A percentile compares a stretch with the other conserved stretches of the same genome.
Conservation (phyloP, 2,113 vertebrate genomes). For the Trichechus manatus region DNA sequence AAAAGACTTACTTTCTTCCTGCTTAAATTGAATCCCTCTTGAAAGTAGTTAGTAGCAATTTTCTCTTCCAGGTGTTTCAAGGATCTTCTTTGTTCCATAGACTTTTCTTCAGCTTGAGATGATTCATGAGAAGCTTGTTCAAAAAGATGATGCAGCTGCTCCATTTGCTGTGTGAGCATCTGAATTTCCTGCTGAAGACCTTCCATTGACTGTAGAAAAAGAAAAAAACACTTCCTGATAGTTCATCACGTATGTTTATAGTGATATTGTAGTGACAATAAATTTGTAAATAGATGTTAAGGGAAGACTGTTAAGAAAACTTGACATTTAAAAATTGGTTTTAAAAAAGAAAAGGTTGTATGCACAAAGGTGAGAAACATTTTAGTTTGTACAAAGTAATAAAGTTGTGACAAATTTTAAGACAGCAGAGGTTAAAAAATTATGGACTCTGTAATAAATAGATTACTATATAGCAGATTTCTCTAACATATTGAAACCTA, state of each 20-base stretch:
- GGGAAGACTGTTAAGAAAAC: neutral
- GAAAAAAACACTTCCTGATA: neutral
- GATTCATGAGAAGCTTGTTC: conserved; percentile 33
- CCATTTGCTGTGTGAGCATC: conserved; percentile 43
- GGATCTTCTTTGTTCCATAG: conserved; percentile 42
- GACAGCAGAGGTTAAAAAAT: neutral
- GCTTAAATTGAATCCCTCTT: neutral
- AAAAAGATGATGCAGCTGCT: conserved; percentile 44
- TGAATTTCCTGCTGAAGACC: conserved; percentile 35
- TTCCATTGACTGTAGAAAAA: neutral
- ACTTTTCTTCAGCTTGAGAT: conserved; percentile 42
- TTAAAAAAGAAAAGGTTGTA: neutral
- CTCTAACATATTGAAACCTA: neutral
- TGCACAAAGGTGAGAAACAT: neutral
- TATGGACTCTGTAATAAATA: neutral
- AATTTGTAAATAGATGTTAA: neutral
- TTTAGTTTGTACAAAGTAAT: neutral
- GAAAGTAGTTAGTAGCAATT: conserved; percentile 44
- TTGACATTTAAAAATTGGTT: neutral
- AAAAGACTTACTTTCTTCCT: conserved; percentile 12
- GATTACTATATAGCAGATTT: neutral
- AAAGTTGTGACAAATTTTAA: neutral
- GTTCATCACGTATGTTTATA: neutral
- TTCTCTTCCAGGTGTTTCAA: conserved; percentile 40
- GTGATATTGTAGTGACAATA: neutral